Percentiles rank a stretch among this genome's conserved stretches.
These are phyloP conservation scores for Clytia hemisphaerica DNA, from an alignment of 30 jellyfish, hydroid and myxozoan species.

Conservation along the genomic window DNA sequence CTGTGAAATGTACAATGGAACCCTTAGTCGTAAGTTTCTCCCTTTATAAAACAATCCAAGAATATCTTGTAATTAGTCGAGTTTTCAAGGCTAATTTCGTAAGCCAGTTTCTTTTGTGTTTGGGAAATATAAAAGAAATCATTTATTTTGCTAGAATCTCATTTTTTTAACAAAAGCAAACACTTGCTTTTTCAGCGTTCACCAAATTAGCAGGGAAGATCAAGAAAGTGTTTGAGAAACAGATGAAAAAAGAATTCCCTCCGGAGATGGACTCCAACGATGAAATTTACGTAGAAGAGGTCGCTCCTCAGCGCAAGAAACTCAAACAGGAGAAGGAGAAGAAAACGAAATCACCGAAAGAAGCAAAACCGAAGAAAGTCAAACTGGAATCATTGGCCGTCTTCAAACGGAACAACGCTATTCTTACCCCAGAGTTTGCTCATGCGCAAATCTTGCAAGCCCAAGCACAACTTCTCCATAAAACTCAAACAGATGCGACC, in stretches of 20 bases:
- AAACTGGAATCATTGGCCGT: not conserved
- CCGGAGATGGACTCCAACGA: slow-evolving; percentile 58
- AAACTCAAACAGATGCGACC: not conserved
- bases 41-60: not conserved
- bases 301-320: slow-evolving; percentile 33
- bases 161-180: not conserved
- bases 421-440: not conserved
- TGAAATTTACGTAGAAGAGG: slow-evolving; percentile 71
- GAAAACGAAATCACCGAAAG: not conserved
- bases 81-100: not conserved
- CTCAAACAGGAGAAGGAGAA: not conserved
- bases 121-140: no score
- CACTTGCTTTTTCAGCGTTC: slow-evolving; percentile 45
- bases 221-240: slow-evolving; percentile 61
- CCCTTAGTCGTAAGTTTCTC: slow-evolving; percentile 67
- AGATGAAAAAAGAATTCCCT: slow-evolving; percentile 72
- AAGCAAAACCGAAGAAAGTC: not conserved
- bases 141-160: no score
- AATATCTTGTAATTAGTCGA: not conserved
- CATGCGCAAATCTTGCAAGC: slow-evolving; percentile 14
- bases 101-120: not conserved
- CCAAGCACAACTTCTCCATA: slow-evolving; percentile 1
- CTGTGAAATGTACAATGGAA: slow-evolving; percentile 72
- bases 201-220: slow-evolving; percentile 74
- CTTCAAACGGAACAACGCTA: not conserved